phyloP scores from a whole-genome alignment of 2,797 vertebrate genomes.

The Karalla daura region DNA sequence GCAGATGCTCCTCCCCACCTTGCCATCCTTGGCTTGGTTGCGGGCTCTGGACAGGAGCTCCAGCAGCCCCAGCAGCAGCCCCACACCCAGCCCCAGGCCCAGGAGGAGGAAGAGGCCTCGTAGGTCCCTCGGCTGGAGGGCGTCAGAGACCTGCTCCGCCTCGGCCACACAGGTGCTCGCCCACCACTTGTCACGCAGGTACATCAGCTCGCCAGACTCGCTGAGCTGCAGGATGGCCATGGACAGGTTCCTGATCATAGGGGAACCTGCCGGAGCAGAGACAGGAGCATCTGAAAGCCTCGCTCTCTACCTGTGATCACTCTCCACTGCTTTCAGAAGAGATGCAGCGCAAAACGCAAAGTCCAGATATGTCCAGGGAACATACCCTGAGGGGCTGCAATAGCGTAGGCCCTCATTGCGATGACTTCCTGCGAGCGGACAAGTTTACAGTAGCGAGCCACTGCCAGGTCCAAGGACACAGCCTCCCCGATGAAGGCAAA shows the following conservation, averaged over 20 bases:
- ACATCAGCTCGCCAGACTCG: slow-evolving; percentile 84
- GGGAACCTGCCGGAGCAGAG: slow-evolving; percentile 77
- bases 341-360: too few species aligned
- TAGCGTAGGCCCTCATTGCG: slow-evolving; percentile 84
- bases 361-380: not conserved
- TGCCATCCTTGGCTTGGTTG: slow-evolving; percentile 81
- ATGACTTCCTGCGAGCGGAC: slow-evolving; percentile 83
- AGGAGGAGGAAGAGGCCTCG: slow-evolving; percentile 88
- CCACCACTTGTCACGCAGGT: slow-evolving; percentile 90
- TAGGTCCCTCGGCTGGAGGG: slow-evolving; percentile 81
- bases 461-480: slow-evolving; percentile 85
- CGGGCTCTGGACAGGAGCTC: slow-evolving; percentile 86
- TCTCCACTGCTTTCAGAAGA: not conserved
- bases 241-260: slow-evolving; percentile 84
- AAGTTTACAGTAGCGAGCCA: slow-evolving; percentile 85
- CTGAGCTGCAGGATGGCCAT: slow-evolving; percentile 86
- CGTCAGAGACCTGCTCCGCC: slow-evolving; percentile 24
- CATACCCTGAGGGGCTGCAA: slow-evolving; percentile 86
- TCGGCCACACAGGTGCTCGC: slow-evolving; percentile 81
- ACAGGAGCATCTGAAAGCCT: not conserved
- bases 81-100: slow-evolving; percentile 83
- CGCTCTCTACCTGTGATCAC: not conserved
- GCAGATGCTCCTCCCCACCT: slow-evolving; percentile 69
- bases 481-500: slow-evolving; percentile 92
- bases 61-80: slow-evolving; percentile 82